These are phyloP conservation scores for Sesia bembeciformis DNA, from an alignment of 2,888 invertebrate genomes.

Conservation along the genomic window DNA sequence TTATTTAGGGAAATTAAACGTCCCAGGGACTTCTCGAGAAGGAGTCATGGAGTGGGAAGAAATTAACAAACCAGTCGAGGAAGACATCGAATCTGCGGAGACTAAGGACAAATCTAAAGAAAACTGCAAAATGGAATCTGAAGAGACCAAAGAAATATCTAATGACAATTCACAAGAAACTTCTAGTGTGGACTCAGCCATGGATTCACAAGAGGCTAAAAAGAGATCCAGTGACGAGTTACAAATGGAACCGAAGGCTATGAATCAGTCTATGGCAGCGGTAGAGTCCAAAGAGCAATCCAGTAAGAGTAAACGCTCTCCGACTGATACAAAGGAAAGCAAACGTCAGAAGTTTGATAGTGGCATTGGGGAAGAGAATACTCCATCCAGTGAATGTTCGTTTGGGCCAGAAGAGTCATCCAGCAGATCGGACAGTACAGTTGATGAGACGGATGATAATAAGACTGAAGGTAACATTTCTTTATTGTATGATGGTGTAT, in stretches of 20 bases:
- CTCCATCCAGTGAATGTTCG: conserved; percentile 24
- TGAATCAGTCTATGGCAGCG: conserved; percentile 8
- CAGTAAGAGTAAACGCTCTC: conserved; percentile 5
- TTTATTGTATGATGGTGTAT: no score
- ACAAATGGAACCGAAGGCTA: neutral
- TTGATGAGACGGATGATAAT: no score
- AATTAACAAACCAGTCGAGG: conserved; percentile 5
- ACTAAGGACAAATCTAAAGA: conserved; percentile 8
- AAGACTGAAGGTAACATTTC: no score
- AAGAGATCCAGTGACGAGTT: neutral
- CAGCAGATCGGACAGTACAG: no score
- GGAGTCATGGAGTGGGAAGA: conserved; percentile 23
- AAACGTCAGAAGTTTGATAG: conserved; percentile 77
- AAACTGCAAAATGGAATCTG: no score
- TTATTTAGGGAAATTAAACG: conserved; percentile 21
- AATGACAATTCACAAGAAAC: neutral
- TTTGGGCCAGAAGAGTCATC: neutral
- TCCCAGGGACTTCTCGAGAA: conserved; percentile 13
- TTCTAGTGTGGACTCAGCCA: neutral
- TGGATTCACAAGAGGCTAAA: neutral
- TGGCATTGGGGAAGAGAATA: conserved; percentile 71
- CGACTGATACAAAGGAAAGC: conserved; percentile 12
- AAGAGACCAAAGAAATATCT: no score
- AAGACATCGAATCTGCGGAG: conserved; percentile 9
- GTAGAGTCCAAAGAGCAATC: conserved; percentile 4